Evolutionary conservation across 2,888 invertebrate species (phyloP).

Genomic region (Aphidoletes aphidimyza): DNA sequence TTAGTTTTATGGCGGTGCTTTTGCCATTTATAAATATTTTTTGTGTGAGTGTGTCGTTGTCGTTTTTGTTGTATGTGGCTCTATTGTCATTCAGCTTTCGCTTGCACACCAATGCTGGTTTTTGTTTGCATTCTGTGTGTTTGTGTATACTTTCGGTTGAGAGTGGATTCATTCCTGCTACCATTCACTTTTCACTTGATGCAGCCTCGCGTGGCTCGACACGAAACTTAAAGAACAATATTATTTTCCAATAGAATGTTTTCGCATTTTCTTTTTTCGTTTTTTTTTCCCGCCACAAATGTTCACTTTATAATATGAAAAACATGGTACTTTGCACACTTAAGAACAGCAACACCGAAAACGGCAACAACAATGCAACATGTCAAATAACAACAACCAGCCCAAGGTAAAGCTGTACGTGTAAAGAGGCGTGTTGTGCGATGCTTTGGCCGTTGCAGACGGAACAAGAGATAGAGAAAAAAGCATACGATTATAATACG

Average conservation of each 20-base stretch:
- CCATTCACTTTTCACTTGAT: neutral
- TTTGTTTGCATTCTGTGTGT: neutral
- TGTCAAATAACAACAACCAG: no score
- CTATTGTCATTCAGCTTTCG: neutral
- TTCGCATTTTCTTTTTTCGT: neutral
- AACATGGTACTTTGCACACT: no score
- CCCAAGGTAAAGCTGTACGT: no score
- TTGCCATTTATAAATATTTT: neutral
- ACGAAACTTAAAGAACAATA: slow-evolving; percentile 20
- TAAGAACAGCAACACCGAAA: no score
- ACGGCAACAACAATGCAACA: no score
- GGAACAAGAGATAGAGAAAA: no score
- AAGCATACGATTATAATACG: no score
- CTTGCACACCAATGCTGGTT: neutral
- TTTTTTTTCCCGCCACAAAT: neutral
- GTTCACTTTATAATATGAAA: no score
- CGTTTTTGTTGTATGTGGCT: neutral
- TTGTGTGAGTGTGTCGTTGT: neutral
- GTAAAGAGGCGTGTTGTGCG: no score
- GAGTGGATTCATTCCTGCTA: neutral
- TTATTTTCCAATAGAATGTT: slow-evolving; percentile 4
- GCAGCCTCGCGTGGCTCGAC: neutral
- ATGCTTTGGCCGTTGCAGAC: no score
- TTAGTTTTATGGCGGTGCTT: neutral
- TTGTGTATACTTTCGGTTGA: no score